phyloP scores from a whole-genome alignment of 2,888 invertebrate species.

The Willowsia nigromaculata region DNA sequence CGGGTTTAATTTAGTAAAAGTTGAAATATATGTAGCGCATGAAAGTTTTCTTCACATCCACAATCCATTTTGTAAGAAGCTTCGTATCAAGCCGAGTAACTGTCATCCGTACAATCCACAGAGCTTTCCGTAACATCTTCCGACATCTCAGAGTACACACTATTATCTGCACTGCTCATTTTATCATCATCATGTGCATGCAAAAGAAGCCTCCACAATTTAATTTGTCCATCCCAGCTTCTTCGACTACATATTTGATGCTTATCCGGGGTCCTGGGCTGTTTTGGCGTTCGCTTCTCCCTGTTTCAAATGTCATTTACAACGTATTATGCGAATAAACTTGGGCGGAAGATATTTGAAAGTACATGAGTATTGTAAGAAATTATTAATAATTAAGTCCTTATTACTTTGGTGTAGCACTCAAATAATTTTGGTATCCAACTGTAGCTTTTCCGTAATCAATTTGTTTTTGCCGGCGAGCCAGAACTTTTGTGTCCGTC shows the following conservation, averaged over 20 bases:
- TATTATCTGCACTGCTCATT: neutral
- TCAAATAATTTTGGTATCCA: slow-evolving; percentile 89
- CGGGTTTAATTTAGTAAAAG: neutral
- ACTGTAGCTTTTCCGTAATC: slow-evolving; percentile 96
- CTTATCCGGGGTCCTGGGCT: slow-evolving; percentile 82
- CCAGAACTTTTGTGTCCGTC: slow-evolving; percentile 86
- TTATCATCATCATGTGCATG: slow-evolving; percentile 79
- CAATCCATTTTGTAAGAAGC: neutral
- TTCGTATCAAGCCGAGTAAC: neutral
- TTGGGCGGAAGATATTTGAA: no score
- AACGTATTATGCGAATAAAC: no score
- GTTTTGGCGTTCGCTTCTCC: slow-evolving; percentile 77
- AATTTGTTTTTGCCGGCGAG: slow-evolving; percentile 93
- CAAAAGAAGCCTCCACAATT: slow-evolving; percentile 80
- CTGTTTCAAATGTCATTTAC: slow-evolving; percentile 60
- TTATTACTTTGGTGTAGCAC: slow-evolving; percentile 86
- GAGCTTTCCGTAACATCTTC: neutral
- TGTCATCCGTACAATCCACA: neutral
- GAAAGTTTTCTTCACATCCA: neutral
- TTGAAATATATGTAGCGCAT: neutral
- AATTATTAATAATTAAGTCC: neutral
- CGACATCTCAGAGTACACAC: neutral
- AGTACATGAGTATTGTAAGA: no score
- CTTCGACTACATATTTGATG: slow-evolving; percentile 81
- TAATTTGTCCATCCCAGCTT: slow-evolving; percentile 81